Evolutionary conservation across 2,888 invertebrate species (phyloP).

Genomic region (Pristionchus maxplancki): DNA sequence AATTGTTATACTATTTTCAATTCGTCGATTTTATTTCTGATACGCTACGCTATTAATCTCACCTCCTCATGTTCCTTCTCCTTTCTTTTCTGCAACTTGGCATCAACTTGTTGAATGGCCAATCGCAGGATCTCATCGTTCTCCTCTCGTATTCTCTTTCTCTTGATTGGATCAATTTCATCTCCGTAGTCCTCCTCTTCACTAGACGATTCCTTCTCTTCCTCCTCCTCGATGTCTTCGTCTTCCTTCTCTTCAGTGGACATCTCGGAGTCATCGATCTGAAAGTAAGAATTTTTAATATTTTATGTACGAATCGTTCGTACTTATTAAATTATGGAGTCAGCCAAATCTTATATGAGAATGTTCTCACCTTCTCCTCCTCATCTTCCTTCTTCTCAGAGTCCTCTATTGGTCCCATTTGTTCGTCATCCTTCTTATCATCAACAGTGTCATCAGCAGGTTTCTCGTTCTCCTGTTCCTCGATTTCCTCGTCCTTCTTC

Average conservation of each 20-base stretch:
- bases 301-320: too few species aligned
- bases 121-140: not conserved
- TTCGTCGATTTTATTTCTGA: too few species aligned
- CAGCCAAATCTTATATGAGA: too few species aligned
- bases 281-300: too few species aligned
- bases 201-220: not conserved
- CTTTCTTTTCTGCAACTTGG: not conserved
- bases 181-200: not conserved
- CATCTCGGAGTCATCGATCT: too few species aligned
- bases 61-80: not conserved
- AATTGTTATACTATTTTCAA: too few species aligned
- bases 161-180: not conserved
- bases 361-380: not conserved
- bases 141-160: not conserved
- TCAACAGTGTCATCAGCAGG: not conserved
- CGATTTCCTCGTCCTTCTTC: not conserved
- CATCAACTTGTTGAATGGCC: not conserved
- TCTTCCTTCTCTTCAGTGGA: not conserved
- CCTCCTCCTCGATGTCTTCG: not conserved
- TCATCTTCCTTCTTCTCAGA: not conserved
- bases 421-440: not conserved
- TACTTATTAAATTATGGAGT: too few species aligned
- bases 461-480: not conserved
- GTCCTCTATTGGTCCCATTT: not conserved
- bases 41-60: not conserved